phyloP scores from a whole-genome alignment of 2,888 invertebrate species.

The Pseudococcus jackbeardsleyi region DNA sequence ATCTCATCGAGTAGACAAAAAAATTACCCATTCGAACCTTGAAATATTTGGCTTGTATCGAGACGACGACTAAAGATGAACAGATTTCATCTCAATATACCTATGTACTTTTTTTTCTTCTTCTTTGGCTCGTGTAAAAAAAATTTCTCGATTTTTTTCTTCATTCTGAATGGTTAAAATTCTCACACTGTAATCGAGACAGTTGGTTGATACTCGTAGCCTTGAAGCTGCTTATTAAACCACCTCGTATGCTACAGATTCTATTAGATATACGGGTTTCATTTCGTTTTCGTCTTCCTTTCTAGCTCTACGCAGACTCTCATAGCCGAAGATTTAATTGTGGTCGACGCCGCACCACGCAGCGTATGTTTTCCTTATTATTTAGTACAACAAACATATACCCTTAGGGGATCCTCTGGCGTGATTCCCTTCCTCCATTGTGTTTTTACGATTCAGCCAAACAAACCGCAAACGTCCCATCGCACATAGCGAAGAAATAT shows the following conservation, averaged over 20 bases:
- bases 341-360: background rate
- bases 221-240: conserved; percentile 21
- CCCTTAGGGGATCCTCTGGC: background rate
- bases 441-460: background rate
- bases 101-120: background rate
- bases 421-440: background rate
- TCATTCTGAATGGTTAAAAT: background rate
- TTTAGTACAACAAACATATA: conserved; percentile 22
- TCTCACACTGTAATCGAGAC: conserved; percentile 8
- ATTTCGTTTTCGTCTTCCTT: background rate
- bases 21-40: conserved; percentile 21
- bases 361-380: background rate
- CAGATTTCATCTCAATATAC: conserved; percentile 20
- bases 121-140: background rate
- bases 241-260: background rate
- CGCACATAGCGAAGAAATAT: background rate
- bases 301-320: background rate
- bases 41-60: conserved; percentile 19
- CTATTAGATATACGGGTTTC: background rate
- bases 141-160: background rate
- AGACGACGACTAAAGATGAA: background rate
- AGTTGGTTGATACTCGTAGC: conserved; percentile 29
- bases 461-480: background rate
- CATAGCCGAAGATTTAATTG: conserved; percentile 9
- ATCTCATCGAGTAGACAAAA: background rate